Conservation (phyloP, 92 coral and sea anemone species). For the Umimayanthus chanpuru region DNA sequence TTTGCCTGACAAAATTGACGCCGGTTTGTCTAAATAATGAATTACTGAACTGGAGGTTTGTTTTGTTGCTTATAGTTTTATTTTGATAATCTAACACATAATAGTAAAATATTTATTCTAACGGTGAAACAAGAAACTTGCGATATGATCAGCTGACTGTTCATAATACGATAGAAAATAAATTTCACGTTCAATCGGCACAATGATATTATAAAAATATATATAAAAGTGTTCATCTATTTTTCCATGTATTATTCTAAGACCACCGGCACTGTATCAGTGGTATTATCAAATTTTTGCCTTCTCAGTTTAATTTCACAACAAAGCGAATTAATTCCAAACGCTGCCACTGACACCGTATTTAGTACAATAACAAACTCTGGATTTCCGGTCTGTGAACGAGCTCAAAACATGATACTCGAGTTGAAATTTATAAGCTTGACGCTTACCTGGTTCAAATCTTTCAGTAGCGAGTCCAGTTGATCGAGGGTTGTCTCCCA, state of each 20-base stretch:
- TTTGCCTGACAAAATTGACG: background rate
- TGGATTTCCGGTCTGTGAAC: constrained; percentile 4
- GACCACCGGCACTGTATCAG: background rate
- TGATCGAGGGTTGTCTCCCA: constrained; percentile 98
- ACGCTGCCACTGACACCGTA: background rate
- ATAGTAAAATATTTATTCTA: background rate
- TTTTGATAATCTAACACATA: background rate
- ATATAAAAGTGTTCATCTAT: background rate
- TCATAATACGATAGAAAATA: background rate
- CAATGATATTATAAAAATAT: background rate
- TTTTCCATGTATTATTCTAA: background rate
- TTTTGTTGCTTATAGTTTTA: background rate
- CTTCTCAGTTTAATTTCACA: constrained; percentile 24
- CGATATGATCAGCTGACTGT: background rate
- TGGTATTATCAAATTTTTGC: background rate
- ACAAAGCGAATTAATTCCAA: constrained; percentile 10
- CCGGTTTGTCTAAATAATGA: background rate
- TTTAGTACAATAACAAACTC: background rate
- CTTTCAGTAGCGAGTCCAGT: constrained; percentile 86
- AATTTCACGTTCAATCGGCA: no score
- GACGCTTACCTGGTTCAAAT: constrained; percentile 79
- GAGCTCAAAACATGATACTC: background rate
- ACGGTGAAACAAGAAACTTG: background rate
- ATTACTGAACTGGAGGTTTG: background rate
- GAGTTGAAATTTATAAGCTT: background rate